Evolutionary conservation across 2,888 invertebrate genomes (phyloP), one percentile per base, ranked within the genome.

Genomic region (Chydorus sphaericus): DNA sequence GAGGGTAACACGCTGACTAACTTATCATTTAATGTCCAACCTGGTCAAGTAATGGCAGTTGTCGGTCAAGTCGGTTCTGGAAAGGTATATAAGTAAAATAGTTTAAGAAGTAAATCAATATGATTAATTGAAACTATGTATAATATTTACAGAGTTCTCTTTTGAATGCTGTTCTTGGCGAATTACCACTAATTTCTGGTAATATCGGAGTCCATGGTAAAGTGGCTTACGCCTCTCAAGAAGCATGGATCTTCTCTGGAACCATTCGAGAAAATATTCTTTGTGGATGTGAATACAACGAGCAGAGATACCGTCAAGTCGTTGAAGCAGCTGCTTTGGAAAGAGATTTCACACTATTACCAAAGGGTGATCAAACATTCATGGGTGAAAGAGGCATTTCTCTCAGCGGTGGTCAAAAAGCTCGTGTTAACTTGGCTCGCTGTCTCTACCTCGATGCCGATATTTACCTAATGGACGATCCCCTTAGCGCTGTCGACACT

Each of bases 181-280:
- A 77, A 62, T 63, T 75, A 3, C 69, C 71, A 8, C 62, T 70
- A 14, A 57, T 55, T 7, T 54, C 59, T 3, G 75, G 76, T 2
- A 62, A 57, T 11, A 60, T 73, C 4, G 61, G 63, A 18, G 65
- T 71, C 3, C 62, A 62, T 10, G 75, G 75, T 33, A 67, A 62
- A 28, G 60, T 76, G 6, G 71, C 73, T 1, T 77, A 63, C 53
- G 60, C 61, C 7, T 59, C 61, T 3, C 86, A 88, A 69, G 83
- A 87, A 62, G 80, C 89, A 0, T 90, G 89, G 88, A 68, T 82
- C 2, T 82, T 82, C 62, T 75, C 78, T 0, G 80, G 78, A 1
- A 85, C 86, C 59, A 82, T 97, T 0, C 76, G 88, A 11, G 90
- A 94, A 65, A 97, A 97, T 69, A 90, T 97, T 60, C 69, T 92